Percentiles rank a stretch among this genome's conserved stretches.
phyloP scores from a whole-genome alignment of 1,140 invertebrate species.

The Pinna nobilis region DNA sequence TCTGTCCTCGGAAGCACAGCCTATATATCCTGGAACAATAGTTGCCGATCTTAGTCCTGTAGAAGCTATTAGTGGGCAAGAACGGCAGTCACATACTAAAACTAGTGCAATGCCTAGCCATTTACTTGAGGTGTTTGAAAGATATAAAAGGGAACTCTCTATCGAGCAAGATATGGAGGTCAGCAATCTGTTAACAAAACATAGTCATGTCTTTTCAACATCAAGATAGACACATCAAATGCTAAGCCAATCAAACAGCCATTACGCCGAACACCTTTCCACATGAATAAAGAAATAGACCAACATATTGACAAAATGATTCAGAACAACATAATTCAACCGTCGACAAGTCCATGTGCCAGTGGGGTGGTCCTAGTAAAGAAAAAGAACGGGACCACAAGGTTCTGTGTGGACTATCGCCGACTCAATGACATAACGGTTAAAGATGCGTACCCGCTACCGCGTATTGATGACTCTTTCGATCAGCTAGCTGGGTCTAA shows the following conservation, averaged over 20 bases:
- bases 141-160: no score
- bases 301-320: slow-evolving; percentile 15
- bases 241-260: slow-evolving; percentile 5
- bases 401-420: background rate
- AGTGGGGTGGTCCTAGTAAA: background rate
- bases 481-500: background rate
- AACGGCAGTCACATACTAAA: no score
- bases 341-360: slow-evolving; percentile 1
- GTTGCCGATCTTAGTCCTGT: no score
- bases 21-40: no score
- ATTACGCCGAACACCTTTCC: background rate
- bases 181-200: no score
- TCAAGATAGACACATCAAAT: background rate
- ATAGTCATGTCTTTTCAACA: no score
- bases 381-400: slow-evolving; percentile 1
- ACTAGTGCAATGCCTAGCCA: no score
- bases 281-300: background rate
- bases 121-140: no score
- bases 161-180: no score
- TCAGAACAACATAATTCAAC: slow-evolving; percentile 9
- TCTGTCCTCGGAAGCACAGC: no score
- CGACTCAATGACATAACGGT: background rate
- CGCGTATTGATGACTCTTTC: background rate
- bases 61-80: no score
- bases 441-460: background rate